Evolutionary conservation across 2,888 invertebrate species (phyloP), one percentile per base, ranked within the genome.

Genomic region (Bedellia somnulentella): DNA sequence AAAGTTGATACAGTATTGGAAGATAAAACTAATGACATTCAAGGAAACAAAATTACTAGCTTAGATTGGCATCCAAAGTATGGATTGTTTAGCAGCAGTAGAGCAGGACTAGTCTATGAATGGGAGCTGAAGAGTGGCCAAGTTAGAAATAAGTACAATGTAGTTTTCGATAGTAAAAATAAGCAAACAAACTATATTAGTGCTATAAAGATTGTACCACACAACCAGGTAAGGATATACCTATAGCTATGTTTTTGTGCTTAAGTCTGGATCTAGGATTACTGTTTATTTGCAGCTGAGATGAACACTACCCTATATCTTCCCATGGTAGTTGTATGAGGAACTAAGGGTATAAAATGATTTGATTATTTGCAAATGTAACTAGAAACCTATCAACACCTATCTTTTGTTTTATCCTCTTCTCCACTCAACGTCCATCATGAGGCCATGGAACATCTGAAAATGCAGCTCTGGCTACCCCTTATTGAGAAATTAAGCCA

Each of bases 131-230:
- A 61, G 22, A 66, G 52, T 34, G 71, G 63, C 27, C 50, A 47
- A 31, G 48, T 80, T 45, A 71, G 57, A 49, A 62, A 67, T 78
- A 80, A 66, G 53, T 67, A 66, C 46, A 67, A 63, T 50, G 41
- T 73, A 36, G 55, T 52, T 35, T 77, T 50, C 81, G 85, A 71
- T 81, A 87, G 82, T 84, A 86, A 71, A 77, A 81, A 32, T 81
- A 82, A 49, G 75, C 59, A 61, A 40, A 53, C 52, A 29, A 61
- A 68, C 37, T 64, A 79, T 49, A 59, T 85, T 25, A 79, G 79
- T 36, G 68, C 83, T 6, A 79, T 85, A 39, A 75, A 82, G 52
- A 76, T 82, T 37, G 61, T 85, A 35, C 80, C 80, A 16, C 77
- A 77, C 26, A 63, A 51, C 37, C 52, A 66, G 59, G 76, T 76